phyloP scores from a whole-genome alignment of 2,797 vertebrate genomes.

The Arctocebus calabarensis region DNA sequence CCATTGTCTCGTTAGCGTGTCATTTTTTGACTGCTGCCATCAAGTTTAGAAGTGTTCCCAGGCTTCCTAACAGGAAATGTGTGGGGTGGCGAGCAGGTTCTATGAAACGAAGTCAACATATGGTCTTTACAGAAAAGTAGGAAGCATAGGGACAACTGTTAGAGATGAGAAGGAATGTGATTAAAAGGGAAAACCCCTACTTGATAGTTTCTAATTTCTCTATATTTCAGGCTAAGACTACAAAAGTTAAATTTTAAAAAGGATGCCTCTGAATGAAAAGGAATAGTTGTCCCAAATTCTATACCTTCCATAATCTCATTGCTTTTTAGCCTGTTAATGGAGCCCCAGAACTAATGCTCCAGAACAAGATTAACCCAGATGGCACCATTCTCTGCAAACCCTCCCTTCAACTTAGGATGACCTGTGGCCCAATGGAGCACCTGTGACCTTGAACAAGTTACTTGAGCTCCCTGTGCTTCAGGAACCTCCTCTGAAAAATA shows the following conservation, averaged over 20 bases:
- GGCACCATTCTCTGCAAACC: background rate
- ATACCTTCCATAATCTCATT: background rate
- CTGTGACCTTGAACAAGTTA: background rate
- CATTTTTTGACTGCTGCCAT: background rate
- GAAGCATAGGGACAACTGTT: background rate
- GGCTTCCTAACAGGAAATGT: background rate
- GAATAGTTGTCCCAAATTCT: background rate
- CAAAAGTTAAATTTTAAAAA: background rate
- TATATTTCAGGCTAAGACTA: background rate
- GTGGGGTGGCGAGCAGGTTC: background rate
- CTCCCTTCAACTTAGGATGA: background rate
- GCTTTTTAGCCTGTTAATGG: background rate
- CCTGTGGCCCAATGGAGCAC: background rate
- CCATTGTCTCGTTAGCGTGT: background rate
- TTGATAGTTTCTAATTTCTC: background rate
- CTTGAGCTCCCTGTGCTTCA: background rate
- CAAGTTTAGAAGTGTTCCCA: background rate
- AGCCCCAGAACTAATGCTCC: background rate
- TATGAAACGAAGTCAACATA: background rate
- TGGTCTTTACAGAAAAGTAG: background rate
- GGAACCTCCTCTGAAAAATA: background rate
- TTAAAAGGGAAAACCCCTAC: background rate
- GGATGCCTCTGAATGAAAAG: background rate
- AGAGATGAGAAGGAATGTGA: background rate
- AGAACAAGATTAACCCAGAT: background rate